phyloP scores from a whole-genome alignment of 2,888 invertebrate species.

The Pediacus dermestoides region DNA sequence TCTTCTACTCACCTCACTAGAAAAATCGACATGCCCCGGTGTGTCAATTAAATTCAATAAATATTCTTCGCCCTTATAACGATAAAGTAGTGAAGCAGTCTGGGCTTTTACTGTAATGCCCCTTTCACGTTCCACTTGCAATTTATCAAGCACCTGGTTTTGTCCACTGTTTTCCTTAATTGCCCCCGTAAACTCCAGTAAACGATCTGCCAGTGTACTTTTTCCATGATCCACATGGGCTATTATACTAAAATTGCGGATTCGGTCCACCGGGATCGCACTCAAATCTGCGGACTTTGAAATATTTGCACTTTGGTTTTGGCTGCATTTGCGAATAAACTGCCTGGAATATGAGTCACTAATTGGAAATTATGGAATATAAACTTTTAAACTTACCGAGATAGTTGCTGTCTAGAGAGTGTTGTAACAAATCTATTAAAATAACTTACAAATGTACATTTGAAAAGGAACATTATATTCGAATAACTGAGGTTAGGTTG shows the following conservation, averaged over 20 bases:
- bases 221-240: constrained; percentile 99
- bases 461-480: too few relatives aligned
- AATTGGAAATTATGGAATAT: too few relatives aligned
- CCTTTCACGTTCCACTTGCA: constrained; percentile 89
- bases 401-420: too few relatives aligned
- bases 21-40: constrained; percentile 97
- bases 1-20: constrained; percentile 72
- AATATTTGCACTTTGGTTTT: constrained; percentile 6
- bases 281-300: constrained; percentile 27
- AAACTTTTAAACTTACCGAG: too few relatives aligned
- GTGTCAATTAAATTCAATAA: constrained; percentile 95
- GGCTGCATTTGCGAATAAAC: constrained; percentile 6
- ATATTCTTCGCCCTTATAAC: constrained; percentile 66
- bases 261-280: constrained; percentile 53
- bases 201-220: constrained; percentile 91
- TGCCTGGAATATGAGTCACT: too few relatives aligned
- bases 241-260: constrained; percentile 94
- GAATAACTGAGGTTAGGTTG: too few relatives aligned
- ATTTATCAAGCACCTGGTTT: constrained; percentile 71
- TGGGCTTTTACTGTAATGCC: constrained; percentile 99
- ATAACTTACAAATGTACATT: too few relatives aligned
- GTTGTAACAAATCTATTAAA: too few relatives aligned
- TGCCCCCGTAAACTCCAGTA: constrained; percentile 89
- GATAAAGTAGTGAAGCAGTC: constrained; percentile 82
- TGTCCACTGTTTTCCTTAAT: constrained; percentile 63